Conservation (phyloP, 2,888 invertebrate genomes). For the Andrena praecox region DNA sequence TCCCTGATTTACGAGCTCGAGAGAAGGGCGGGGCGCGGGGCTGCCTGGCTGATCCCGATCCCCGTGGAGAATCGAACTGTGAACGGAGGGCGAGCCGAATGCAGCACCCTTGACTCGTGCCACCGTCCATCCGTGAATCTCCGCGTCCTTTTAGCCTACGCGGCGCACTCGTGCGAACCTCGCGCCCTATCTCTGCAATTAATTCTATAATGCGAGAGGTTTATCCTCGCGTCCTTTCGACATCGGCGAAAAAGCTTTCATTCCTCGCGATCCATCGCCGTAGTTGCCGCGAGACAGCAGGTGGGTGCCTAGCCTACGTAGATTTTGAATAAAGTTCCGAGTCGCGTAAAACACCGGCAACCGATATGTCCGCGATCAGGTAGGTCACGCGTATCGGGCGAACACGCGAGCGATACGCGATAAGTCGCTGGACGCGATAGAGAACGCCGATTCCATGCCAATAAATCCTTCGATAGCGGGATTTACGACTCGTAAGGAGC, state of each 20-base stretch:
- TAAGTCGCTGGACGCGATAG: slow-evolving; percentile 72
- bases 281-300: no score
- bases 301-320: no score
- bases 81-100: slow-evolving; percentile 61
- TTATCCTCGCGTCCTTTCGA: no score
- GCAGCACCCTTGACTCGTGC: slow-evolving; percentile 74
- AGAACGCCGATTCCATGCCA: slow-evolving; percentile 72
- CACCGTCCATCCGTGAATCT: slow-evolving; percentile 51
- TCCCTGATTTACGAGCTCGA: slow-evolving; percentile 82
- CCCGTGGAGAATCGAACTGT: slow-evolving; percentile 82
- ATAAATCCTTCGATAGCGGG: slow-evolving; percentile 78
- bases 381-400: no score
- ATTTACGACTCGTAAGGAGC: slow-evolving; percentile 72
- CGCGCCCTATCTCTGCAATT: slow-evolving; percentile 36
- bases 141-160: slow-evolving; percentile 23
- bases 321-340: no score
- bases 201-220: background rate
- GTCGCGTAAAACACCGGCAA: no score
- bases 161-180: slow-evolving; percentile 6
- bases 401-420: slow-evolving; percentile 34
- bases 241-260: no score
- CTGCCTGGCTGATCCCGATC: slow-evolving; percentile 74
- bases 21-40: slow-evolving; percentile 39
- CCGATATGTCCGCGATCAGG: no score
- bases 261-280: no score